Conservation (phyloP, 2,113 vertebrate species). For the Hassar affinis region DNA sequence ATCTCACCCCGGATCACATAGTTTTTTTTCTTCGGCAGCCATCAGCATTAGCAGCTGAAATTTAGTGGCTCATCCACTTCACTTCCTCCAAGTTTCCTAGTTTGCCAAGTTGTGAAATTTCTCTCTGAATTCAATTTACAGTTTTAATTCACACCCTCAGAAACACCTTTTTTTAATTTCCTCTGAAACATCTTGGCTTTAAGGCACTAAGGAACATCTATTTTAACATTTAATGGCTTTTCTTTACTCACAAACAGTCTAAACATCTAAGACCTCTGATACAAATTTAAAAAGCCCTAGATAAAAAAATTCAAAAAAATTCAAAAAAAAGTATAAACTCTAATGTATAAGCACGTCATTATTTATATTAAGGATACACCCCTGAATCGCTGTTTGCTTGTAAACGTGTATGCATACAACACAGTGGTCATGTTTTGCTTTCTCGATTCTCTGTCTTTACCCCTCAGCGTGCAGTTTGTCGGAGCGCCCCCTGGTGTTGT, state of each 20-base stretch:
- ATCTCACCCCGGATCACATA: background rate
- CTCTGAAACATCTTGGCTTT: background rate
- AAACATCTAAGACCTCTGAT: background rate
- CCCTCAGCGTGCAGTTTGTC: too few relatives aligned
- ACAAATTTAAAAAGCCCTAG: background rate
- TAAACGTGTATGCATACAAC: background rate
- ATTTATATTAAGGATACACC: background rate
- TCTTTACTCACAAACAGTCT: background rate
- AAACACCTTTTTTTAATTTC: slow-evolving; percentile 2
- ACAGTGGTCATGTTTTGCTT: background rate
- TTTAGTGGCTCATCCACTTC: background rate
- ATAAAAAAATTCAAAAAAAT: background rate
- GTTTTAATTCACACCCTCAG: slow-evolving; percentile 2
- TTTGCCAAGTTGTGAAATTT: background rate
- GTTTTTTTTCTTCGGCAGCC: background rate
- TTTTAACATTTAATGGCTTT: background rate
- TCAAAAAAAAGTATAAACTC: background rate
- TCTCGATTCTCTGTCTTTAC: background rate
- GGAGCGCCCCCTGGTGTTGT: slow-evolving; percentile 19
- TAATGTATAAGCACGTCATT: background rate
- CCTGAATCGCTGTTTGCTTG: background rate
- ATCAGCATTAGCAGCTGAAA: background rate
- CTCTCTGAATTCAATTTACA: slow-evolving; percentile 11
- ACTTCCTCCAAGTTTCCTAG: background rate
- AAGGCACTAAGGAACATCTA: background rate